These are phyloP conservation scores for Strix aluco DNA, from an alignment of 2,113 vertebrate genomes.

Conservation along the genomic window DNA sequence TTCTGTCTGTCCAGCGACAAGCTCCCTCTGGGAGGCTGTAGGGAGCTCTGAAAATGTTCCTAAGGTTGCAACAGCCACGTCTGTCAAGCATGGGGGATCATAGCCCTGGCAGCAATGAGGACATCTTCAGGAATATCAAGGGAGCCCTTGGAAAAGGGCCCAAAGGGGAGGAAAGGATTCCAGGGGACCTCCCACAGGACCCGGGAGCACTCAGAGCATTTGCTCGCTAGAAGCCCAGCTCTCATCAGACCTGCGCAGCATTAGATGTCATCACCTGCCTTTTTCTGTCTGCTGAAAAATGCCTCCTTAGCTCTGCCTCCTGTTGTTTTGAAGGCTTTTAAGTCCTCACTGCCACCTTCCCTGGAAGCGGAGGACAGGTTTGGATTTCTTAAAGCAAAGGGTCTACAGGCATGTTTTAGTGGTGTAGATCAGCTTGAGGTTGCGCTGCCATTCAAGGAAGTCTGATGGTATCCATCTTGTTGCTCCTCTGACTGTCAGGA, in stretches of 20 bases:
- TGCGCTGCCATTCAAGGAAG: not conserved
- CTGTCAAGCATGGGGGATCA: rapidly evolving
- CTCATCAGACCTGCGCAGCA: not conserved
- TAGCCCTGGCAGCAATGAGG: not conserved
- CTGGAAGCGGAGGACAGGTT: not conserved
- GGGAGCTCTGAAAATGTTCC: not conserved
- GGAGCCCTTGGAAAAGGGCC: not conserved
- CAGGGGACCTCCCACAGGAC: not conserved
- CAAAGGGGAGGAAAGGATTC: not conserved
- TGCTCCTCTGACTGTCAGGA: not conserved
- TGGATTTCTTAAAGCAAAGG: not conserved
- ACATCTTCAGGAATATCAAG: not conserved
- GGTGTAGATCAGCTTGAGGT: not conserved
- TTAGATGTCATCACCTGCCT: not conserved
- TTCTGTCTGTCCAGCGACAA: not conserved
- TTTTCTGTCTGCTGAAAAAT: not conserved
- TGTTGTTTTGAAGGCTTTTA: not conserved
- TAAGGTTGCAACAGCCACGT: not conserved
- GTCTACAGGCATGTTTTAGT: not conserved
- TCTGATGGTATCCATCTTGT: not conserved
- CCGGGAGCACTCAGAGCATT: not conserved
- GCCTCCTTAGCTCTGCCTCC: not conserved
- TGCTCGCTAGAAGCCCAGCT: rapidly evolving
- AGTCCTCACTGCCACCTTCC: not conserved
- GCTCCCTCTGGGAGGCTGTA: not conserved